Evolutionary conservation across 2,113 vertebrate species (phyloP).

Genomic region (Chitala chitala): DNA sequence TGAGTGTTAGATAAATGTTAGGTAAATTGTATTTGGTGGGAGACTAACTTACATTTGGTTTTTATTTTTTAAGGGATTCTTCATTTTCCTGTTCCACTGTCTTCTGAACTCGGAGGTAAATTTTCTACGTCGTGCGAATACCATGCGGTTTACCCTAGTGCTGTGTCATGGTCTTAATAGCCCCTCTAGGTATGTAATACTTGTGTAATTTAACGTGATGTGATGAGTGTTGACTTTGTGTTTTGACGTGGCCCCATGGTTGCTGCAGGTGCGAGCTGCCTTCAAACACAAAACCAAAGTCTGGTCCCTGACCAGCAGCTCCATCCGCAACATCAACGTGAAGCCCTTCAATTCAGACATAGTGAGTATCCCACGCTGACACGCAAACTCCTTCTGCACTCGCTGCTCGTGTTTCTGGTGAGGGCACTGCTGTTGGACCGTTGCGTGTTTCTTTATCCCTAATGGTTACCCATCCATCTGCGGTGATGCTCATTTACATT

Average conservation of each 20-base stretch:
- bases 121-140: conserved; percentile 4
- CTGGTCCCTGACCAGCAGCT: conserved; percentile 92
- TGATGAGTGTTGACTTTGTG: background rate
- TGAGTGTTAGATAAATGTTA: background rate
- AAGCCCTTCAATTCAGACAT: conserved; percentile 90
- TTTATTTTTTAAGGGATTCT: conserved; percentile 75
- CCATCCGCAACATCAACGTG: conserved; percentile 74
- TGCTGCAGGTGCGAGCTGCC: conserved; percentile 83
- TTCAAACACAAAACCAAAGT: conserved; percentile 98
- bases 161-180: background rate
- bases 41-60: conserved; percentile 13
- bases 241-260: background rate
- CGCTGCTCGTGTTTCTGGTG: background rate
- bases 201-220: background rate
- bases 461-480: no score
- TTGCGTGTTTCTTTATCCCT: background rate
- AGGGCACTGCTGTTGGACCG: background rate
- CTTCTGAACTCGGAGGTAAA: conserved; percentile 97
- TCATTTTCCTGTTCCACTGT: conserved; percentile 97
- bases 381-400: background rate
- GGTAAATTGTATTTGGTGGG: background rate
- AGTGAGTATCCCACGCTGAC: conserved; percentile 66
- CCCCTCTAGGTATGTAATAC: background rate
- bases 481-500: no score
- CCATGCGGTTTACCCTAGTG: background rate